Evolutionary conservation across 2,888 invertebrate species (phyloP).

Genomic region (Tricholauxania praeusta): DNA sequence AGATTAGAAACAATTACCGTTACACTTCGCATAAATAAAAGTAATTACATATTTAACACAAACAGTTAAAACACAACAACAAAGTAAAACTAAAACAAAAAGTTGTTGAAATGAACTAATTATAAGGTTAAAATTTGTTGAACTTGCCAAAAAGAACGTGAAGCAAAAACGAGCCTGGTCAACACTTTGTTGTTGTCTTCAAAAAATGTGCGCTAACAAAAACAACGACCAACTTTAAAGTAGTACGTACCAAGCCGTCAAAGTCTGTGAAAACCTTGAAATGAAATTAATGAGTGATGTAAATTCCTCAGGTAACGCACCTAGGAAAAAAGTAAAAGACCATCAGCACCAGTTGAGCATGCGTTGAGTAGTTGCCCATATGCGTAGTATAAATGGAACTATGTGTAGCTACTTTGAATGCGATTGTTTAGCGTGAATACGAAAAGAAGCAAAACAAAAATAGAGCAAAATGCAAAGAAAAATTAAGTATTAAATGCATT

Average conservation of each 20-base stretch:
- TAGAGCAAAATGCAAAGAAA: neutral
- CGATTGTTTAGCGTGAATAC: too few relatives aligned
- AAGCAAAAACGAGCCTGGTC: neutral
- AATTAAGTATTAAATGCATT: too few relatives aligned
- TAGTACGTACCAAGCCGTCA: neutral
- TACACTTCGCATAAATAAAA: conserved; percentile 3
- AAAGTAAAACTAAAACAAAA: conserved; percentile 2
- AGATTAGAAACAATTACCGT: conserved; percentile 14
- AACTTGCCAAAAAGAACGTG: conserved; percentile 14
- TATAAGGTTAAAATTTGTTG: conserved; percentile 34
- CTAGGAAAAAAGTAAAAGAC: conserved; percentile 13
- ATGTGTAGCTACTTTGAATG: conserved; percentile 11
- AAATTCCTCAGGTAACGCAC: conserved; percentile 21
- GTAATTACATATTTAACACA: conserved; percentile 10
- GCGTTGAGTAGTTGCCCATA: neutral
- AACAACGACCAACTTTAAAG: neutral
- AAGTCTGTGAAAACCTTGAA: conserved; percentile 26
- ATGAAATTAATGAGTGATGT: conserved; percentile 25
- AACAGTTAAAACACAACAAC: neutral
- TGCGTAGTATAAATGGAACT: neutral
- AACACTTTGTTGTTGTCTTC: conserved; percentile 2
- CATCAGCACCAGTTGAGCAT: conserved; percentile 33
- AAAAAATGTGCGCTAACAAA: conserved; percentile 11
- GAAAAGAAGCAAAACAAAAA: too few relatives aligned
- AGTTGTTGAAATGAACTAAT: conserved; percentile 33